Base-by-base conservation (phyloP, 2,113 vertebrate species). In the Sphyrna mokarran region DNA sequence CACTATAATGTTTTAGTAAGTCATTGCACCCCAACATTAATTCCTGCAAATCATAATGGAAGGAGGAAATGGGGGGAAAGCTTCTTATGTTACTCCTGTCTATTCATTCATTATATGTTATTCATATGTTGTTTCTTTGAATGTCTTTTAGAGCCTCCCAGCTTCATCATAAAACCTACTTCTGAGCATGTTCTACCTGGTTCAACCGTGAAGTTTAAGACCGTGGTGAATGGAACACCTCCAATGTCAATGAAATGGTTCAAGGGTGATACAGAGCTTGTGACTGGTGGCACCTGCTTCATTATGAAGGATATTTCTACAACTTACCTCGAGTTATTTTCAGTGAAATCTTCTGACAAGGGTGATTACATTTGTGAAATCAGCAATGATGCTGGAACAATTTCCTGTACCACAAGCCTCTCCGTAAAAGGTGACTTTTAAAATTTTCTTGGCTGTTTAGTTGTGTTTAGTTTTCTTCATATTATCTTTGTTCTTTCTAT, bases 351-450 rank as follows among this genome's bases (percentile, higher is more conserved):
- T 26, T 95, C 97, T 0, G 98, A 99, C 96, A 99, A 98, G 0
- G 98, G 98, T 91, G 98, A 98, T 96, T 99, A 99, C 76, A 98
- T 97, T 0, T 99, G 99, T 97, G 98, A 98, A 97, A 98, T 99
- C 94, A 98, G 98, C 97, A 99, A 99, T 0, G 97, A 98, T 33
- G 99, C 99, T 0, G 99, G 99, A 93, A 98, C 98, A 91, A 98
- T 98, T 97, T 98, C 98, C 89, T 98, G 98, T 97, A 98, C 97
- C 68, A 97, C 98, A 96, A 97, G 97, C 96, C 98, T 99, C 95
- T 99, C 99, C 98, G 99, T 99, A 1, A 99, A 99, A 99, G 99
- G 99, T 99, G 33, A 16, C 96, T 97, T 0, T 97, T 96, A 63
- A 63, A 63, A 63, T 96, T 72, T 1, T 72, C 14, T 48, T 48